Evolutionary conservation across 1,140 invertebrate genomes (phyloP), one percentile per base, ranked within the genome.

Genomic region (Papilio dardanus): DNA sequence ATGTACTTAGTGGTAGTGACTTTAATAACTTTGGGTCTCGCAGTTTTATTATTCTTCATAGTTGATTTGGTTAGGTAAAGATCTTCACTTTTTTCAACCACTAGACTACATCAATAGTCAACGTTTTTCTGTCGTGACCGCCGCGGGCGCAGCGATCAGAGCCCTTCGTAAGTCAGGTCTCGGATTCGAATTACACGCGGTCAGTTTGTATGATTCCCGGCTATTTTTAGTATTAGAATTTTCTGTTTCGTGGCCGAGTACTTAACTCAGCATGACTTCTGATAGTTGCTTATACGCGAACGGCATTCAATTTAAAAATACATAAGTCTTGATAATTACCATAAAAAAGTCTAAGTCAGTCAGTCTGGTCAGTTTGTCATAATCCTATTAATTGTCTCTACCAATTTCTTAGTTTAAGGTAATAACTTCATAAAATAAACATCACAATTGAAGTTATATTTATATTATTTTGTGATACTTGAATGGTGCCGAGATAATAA

Each of bases 61-160:
- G 10, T 58, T 24, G 24, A 28, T 62, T 30, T 28, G 24, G 21
- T 7, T 28, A 14, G 12, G 28, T 62, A 12, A 28, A 8, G 24
- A 2, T 62, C 2, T 24, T 24, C 14, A 4, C 19, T 12, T 16
- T 6, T 62, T 16, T 21, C 54, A 28, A 28, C 24, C 5, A 5
- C 46, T 37, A 19, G 5, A n/a, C 6, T n/a, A 14, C 1, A 62
- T 62, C 10, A 62, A 62, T 14, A 3, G 1, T 54, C 19, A 24
- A 8, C 21, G 30, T 58, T 58, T 8, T 24, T 14, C 24, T 12
- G 10, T 2, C 54, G 24, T 62, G 54, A 62, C 54, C 54, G 54
- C 54, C 54, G 24, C 54, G 24, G 54, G 54, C 54, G 21, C 54
- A 62, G 54, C 12, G 54, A 62, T 62, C 24, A 62, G 21, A 14